Evolutionary conservation across 2,113 vertebrate species (phyloP), one percentile per base, ranked within the genome.

Genomic region (Equus przewalskii): DNA sequence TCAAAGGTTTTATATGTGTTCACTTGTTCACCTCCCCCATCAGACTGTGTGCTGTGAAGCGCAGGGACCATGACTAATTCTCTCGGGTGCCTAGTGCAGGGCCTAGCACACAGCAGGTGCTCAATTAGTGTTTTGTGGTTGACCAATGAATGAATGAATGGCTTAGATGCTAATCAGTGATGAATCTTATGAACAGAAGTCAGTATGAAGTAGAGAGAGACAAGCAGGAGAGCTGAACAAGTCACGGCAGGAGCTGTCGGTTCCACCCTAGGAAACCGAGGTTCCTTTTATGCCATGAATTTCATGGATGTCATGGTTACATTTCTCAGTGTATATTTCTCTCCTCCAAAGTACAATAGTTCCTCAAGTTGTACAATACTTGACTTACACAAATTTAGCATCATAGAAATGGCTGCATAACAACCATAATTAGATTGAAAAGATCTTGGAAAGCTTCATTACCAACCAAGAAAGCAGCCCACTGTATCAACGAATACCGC

Each of bases 351-450:
- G 85, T 73, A 83, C 12, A 89, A 19, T 89, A 28, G 15, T 87
- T 83, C 46, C 83, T 56, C 56, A 51, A n/a, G 60, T 94, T 70
- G 41, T 30, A 83, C 19, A 86, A 44, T 86, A 89, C 60, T 96
- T 58, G 46, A 94, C 73, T 89, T 64, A 51, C 12, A 75, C 64
- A 92, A 72, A 92, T 87, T 92, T 90, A 83, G 81, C 80, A 91
- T 85, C 60, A 64, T 80, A n/a, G 86, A 91, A 87, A 70, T 73
- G 22, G 56, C 86, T 97, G 30, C 14, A 58, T 86, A 94, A 94
- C n/a, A 83, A 62, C 22, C 51, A 30, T 62, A 92, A 92, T 98
- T 87, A 97, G 70, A 60, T 92, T 92, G 94, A 95, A 79, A 51
- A 90, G 73, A 69, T 64, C 56, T 69, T 86, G 67, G 62, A 62